Evolutionary conservation across 2,888 invertebrate genomes (phyloP).

Genomic region (Acleris holmiana): DNA sequence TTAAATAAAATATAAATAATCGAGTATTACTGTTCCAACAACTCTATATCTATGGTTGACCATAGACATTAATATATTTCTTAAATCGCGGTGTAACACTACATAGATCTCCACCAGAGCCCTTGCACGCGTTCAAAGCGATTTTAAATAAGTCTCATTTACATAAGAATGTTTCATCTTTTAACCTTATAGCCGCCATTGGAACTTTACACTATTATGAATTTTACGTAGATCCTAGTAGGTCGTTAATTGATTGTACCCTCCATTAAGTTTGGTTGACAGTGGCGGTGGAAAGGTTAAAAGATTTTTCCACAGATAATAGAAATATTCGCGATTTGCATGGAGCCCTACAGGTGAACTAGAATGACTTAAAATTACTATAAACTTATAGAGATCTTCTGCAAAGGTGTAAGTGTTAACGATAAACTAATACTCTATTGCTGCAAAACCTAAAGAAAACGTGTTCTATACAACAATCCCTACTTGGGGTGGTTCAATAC

Average conservation of each 20-base stretch:
- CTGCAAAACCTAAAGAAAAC: slow-evolving; percentile 47
- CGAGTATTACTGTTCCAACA: slow-evolving; percentile 83
- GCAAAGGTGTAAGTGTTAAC: slow-evolving; percentile 59
- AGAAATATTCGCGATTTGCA: slow-evolving; percentile 13
- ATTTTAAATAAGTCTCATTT: slow-evolving; percentile 6
- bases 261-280: background rate
- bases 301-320: background rate
- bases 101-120: slow-evolving; percentile 42
- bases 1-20: slow-evolving; percentile 82
- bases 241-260: background rate
- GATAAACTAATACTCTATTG: slow-evolving; percentile 41
- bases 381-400: slow-evolving; percentile 72
- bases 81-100: slow-evolving; percentile 61
- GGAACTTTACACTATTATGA: background rate
- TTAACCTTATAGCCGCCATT: background rate
- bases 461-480: slow-evolving; percentile 62
- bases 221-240: background rate
- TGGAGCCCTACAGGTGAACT: slow-evolving; percentile 43
- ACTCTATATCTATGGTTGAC: slow-evolving; percentile 75
- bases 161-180: slow-evolving; percentile 2
- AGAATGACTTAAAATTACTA: slow-evolving; percentile 55
- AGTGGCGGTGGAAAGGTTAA: background rate
- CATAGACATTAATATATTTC: slow-evolving; percentile 70
- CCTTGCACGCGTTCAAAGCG: slow-evolving; percentile 14
- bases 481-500: slow-evolving; percentile 55